Conservation (phyloP, 2,797 vertebrate genomes). For the Argyrosomus regius region DNA sequence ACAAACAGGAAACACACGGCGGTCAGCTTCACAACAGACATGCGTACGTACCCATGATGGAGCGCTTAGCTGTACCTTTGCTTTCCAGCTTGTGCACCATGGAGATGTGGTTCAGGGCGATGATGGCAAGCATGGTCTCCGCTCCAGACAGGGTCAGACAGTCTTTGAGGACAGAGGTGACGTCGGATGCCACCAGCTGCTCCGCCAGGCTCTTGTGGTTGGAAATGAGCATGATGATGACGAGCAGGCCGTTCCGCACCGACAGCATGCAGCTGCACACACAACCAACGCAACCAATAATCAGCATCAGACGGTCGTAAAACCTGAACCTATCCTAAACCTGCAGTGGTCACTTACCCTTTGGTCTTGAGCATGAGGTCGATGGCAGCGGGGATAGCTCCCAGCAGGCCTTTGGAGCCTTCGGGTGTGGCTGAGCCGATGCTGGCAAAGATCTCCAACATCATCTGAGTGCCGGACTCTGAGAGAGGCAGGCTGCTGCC, state of each 20-base stretch:
- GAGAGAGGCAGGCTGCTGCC: conserved; percentile 79
- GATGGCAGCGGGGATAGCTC: conserved; percentile 88
- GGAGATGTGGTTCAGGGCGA: conserved; percentile 88
- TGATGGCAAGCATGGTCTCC: conserved; percentile 85
- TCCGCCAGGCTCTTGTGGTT: conserved; percentile 91
- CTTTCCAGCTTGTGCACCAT: conserved; percentile 87
- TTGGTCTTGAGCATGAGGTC: conserved; percentile 88
- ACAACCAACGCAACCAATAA: not conserved
- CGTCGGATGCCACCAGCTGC: conserved; percentile 86
- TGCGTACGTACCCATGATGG: too few relatives aligned
- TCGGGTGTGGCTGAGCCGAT: conserved; percentile 90
- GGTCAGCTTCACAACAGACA: not conserved
- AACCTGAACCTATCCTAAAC: too few relatives aligned
- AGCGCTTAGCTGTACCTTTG: conserved; percentile 69
- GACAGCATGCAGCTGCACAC: conserved; percentile 86
- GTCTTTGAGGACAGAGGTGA: conserved; percentile 86
- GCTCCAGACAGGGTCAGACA: conserved; percentile 78
- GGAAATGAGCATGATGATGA: conserved; percentile 90
- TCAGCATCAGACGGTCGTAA: not conserved
- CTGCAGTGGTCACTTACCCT: conserved; percentile 79
- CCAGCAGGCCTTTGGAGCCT: conserved; percentile 87
- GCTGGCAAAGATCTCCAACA: conserved; percentile 93
- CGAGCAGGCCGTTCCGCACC: conserved; percentile 90
- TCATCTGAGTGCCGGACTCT: conserved; percentile 88
- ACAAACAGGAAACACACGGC: not conserved